These are phyloP conservation scores for Oikopleura albicans DNA, from an alignment of 23 tunicate genomes.

Conservation along the genomic window DNA sequence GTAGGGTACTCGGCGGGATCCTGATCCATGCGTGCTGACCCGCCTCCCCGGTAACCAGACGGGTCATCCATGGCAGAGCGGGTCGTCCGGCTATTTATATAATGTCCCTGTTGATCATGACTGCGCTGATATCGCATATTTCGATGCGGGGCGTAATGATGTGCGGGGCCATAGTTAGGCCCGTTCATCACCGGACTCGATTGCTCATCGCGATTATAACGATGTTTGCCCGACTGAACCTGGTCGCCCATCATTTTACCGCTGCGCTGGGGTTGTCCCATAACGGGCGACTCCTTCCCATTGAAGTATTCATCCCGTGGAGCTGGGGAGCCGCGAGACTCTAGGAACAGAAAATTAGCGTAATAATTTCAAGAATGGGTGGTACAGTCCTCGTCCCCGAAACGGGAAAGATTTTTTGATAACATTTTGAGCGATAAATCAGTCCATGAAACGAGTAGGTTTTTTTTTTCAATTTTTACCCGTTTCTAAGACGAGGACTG, in stretches of 20 bases:
- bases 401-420: too few relatives aligned
- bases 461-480: too few relatives aligned
- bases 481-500: too few relatives aligned
- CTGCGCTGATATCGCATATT: background rate
- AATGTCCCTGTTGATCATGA: background rate
- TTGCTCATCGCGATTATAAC: background rate
- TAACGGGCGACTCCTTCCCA: background rate
- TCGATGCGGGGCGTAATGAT: background rate
- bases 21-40: background rate
- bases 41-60: background rate
- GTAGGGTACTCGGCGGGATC: background rate
- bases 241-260: background rate
- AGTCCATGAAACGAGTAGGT: too few relatives aligned
- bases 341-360: too few relatives aligned
- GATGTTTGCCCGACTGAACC: background rate
- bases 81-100: too few relatives aligned
- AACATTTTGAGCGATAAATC: too few relatives aligned
- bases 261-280: background rate
- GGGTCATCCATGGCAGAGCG: background rate
- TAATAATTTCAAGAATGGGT: too few relatives aligned
- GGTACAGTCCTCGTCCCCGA: too few relatives aligned
- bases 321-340: background rate
- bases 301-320: background rate
- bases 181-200: background rate
- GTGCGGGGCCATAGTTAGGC: background rate